Evolutionary conservation across 53 echinoderm and acorn worm species (phyloP).

Genomic region (Luidia sarsii): DNA sequence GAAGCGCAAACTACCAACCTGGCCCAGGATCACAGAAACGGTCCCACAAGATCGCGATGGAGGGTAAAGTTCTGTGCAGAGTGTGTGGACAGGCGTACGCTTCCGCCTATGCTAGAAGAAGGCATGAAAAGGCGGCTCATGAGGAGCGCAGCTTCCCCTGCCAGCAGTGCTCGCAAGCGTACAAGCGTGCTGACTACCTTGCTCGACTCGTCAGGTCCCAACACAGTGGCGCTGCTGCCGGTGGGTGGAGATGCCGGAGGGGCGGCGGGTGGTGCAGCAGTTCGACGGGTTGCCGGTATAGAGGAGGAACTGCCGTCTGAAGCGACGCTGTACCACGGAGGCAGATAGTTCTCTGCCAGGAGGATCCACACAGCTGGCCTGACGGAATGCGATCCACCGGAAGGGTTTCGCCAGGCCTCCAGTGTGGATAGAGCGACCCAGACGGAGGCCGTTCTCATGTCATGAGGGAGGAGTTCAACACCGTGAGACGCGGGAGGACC

Average conservation of each 20-base stretch:
- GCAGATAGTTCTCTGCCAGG: neutral
- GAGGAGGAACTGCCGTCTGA: neutral
- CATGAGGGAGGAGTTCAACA: slow-evolving; percentile 18
- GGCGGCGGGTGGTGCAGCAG: neutral
- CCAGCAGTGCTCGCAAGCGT: neutral
- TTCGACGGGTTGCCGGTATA: neutral
- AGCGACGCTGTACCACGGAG: neutral
- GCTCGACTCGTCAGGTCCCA: neutral
- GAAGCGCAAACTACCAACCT: too few species aligned
- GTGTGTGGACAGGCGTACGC: neutral
- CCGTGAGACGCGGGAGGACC: neutral
- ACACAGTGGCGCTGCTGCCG: neutral
- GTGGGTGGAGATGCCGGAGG: too few species aligned
- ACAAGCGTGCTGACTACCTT: neutral
- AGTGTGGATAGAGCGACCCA: neutral
- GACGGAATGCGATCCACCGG: neutral
- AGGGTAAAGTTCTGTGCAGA: neutral
- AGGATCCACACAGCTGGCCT: neutral
- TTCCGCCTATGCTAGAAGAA: neutral
- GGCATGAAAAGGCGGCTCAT: neutral
- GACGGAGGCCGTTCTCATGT: neutral
- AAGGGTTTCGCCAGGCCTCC: neutral
- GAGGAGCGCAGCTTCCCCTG: neutral
- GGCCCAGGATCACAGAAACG: too few species aligned
- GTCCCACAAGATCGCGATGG: neutral